These are phyloP conservation scores for Guaruba guarouba DNA, from an alignment of 2,113 vertebrate genomes.

Conservation along the genomic window DNA sequence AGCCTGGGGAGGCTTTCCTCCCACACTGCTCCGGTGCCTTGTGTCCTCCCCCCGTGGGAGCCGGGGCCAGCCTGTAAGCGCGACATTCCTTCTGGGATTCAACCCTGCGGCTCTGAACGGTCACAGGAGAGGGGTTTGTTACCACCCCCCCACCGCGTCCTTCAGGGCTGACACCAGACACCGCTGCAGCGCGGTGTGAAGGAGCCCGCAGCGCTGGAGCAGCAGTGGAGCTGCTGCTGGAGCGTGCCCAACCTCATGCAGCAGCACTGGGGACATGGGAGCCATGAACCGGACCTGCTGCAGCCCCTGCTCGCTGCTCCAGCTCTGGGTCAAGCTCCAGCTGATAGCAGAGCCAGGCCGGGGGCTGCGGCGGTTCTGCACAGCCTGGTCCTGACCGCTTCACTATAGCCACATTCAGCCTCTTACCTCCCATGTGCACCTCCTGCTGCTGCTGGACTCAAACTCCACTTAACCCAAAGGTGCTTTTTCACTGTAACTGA, in stretches of 20 bases:
- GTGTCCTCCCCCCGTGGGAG: background rate
- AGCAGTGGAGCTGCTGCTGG: background rate
- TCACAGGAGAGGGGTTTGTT: background rate
- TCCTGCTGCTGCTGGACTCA: background rate
- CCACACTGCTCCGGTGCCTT: background rate
- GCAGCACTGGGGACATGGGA: background rate
- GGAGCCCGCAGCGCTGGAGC: background rate
- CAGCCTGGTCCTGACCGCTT: background rate
- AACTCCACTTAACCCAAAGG: background rate
- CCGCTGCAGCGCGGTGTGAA: background rate
- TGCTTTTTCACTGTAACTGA: background rate
- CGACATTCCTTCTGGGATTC: background rate
- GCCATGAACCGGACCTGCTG: accelerated
- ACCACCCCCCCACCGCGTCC: background rate
- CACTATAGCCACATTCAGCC: background rate
- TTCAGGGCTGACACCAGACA: background rate
- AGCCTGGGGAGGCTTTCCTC: slow-evolving; percentile 11
- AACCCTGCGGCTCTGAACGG: background rate
- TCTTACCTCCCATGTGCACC: background rate
- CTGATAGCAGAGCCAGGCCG: background rate
- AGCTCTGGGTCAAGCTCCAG: background rate
- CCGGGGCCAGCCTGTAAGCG: background rate
- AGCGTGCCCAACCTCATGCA: background rate
- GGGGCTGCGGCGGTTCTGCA: background rate
- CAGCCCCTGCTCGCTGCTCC: background rate